Conservation (phyloP, 1,140 invertebrate species). For the Drosophila gunungcola region DNA sequence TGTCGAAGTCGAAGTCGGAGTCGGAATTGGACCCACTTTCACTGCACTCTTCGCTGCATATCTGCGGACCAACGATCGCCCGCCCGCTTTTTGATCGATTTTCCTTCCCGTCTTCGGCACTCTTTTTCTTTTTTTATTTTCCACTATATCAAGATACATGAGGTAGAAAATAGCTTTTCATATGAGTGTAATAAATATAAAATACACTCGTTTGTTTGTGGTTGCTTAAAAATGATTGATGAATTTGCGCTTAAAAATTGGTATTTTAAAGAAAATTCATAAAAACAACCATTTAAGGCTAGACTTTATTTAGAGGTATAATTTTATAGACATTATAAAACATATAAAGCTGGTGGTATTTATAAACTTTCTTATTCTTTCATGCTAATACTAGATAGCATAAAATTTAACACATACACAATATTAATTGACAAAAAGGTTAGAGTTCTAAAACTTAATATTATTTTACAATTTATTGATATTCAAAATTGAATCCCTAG, state of each 20-base stretch:
- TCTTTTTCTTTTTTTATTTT: slow-evolving; percentile 10
- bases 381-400: too few species aligned
- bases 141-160: slow-evolving; percentile 18
- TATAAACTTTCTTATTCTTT: too few species aligned
- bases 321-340: too few species aligned
- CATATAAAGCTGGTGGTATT: too few species aligned
- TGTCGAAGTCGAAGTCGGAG: slow-evolving; percentile 15
- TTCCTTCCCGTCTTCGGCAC: slow-evolving; percentile 26
- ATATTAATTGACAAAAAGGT: too few species aligned
- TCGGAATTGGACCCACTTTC: slow-evolving; percentile 62
- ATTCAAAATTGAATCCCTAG: too few species aligned
- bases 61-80: slow-evolving; percentile 60
- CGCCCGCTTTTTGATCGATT: slow-evolving; percentile 46
- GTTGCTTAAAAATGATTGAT: slow-evolving; percentile 17
- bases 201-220: slow-evolving; percentile 7
- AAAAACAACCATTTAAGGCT: too few species aligned
- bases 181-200: slow-evolving; percentile 5
- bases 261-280: not conserved
- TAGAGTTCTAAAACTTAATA: too few species aligned
- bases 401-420: too few species aligned
- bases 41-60: slow-evolving; percentile 67
- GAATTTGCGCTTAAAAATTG: slow-evolving; percentile 1
- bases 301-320: too few species aligned
- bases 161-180: slow-evolving; percentile 28
- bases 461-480: too few species aligned